Percentiles rank a stretch among this genome's conserved stretches.
phyloP scores from a whole-genome alignment of 1,140 invertebrate species.

The Drosophila subpulchrella region DNA sequence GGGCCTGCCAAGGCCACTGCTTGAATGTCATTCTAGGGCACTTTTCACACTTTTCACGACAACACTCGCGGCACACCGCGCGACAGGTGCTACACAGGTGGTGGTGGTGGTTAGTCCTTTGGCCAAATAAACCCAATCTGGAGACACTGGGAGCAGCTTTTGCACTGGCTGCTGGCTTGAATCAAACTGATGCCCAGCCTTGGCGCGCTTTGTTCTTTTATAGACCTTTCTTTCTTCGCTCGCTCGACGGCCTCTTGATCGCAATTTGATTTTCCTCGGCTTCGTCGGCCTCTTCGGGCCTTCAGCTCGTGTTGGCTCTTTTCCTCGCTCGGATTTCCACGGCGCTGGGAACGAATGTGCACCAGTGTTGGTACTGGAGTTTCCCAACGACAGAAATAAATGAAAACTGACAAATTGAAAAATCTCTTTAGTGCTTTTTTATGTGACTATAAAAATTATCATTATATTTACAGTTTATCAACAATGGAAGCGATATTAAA shows the following conservation, averaged over 20 bases:
- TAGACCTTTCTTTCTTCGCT: slow-evolving; percentile 71
- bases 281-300: slow-evolving; percentile 35
- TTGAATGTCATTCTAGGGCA: slow-evolving; percentile 56
- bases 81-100: slow-evolving; percentile 41
- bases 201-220: slow-evolving; percentile 82
- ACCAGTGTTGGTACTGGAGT: slow-evolving; percentile 16
- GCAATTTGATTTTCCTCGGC: slow-evolving; percentile 76
- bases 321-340: slow-evolving; percentile 27
- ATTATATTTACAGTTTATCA: background rate
- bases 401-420: background rate
- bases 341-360: slow-evolving; percentile 17
- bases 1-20: slow-evolving; percentile 38
- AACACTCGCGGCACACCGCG: slow-evolving; percentile 40
- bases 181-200: slow-evolving; percentile 74
- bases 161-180: slow-evolving; percentile 63
- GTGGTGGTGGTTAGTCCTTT: slow-evolving; percentile 44
- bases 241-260: slow-evolving; percentile 53
- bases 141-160: slow-evolving; percentile 47
- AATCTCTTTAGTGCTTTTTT: too few relatives aligned
- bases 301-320: slow-evolving; percentile 29
- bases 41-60: slow-evolving; percentile 23
- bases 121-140: slow-evolving; percentile 4
- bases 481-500: too few relatives aligned
- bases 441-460: background rate
- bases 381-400: background rate